Conservation (phyloP, 2,113 vertebrate genomes). For the Nibea albiflora region DNA sequence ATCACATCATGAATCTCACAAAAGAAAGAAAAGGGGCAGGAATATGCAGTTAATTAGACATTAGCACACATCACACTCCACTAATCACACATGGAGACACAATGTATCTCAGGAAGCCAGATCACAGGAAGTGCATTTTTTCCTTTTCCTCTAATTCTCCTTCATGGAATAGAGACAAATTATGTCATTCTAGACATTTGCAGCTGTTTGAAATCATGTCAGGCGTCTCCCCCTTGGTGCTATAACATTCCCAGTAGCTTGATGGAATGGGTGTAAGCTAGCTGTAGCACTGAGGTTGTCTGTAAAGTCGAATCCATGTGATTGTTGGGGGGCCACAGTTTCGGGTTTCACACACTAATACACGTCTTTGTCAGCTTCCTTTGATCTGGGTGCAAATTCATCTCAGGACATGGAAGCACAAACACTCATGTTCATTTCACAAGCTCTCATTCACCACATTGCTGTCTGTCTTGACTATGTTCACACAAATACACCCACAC, state of each 20-base stretch:
- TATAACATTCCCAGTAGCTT: slow-evolving; percentile 49
- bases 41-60: slow-evolving; percentile 3
- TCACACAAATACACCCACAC: slow-evolving; percentile 47
- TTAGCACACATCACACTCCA: background rate
- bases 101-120: slow-evolving; percentile 9
- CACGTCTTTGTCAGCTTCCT: slow-evolving; percentile 54
- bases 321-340: slow-evolving; percentile 30
- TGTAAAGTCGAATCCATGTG: slow-evolving; percentile 64
- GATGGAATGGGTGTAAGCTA: slow-evolving; percentile 33
- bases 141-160: slow-evolving; percentile 17
- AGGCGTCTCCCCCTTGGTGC: slow-evolving; percentile 43
- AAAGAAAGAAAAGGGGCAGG: background rate
- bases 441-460: slow-evolving; percentile 44
- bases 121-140: slow-evolving; percentile 23
- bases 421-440: slow-evolving; percentile 60
- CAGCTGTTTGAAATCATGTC: slow-evolving; percentile 66
- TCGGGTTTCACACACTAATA: slow-evolving; percentile 72
- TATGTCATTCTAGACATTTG: slow-evolving; percentile 55
- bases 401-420: slow-evolving; percentile 62
- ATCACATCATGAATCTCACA: background rate
- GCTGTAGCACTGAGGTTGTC: slow-evolving; percentile 33
- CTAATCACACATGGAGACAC: background rate
- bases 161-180: slow-evolving; percentile 41
- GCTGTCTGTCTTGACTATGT: slow-evolving; percentile 46
- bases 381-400: slow-evolving; percentile 71